phyloP scores from a whole-genome alignment of 2,888 invertebrate genomes.

The Pseudococcus longispinus region DNA sequence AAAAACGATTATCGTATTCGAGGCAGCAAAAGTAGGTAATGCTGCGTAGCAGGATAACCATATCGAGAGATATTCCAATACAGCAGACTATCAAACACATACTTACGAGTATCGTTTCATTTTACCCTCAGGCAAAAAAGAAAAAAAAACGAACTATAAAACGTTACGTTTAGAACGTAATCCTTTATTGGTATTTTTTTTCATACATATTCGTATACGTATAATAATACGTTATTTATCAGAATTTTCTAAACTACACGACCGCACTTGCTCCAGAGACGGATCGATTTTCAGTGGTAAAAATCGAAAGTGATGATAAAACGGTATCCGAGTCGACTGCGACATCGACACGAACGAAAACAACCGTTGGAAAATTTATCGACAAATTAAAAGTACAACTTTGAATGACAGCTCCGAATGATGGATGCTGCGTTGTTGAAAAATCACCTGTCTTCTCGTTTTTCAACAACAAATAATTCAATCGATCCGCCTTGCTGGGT shows the following conservation, averaged over 20 bases:
- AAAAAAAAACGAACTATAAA: neutral
- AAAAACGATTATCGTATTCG: neutral
- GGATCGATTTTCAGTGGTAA: neutral
- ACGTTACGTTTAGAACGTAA: neutral
- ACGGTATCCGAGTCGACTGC: neutral
- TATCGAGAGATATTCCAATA: neutral
- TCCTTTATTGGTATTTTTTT: neutral
- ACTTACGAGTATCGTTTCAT: neutral
- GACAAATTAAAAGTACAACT: slow-evolving; percentile 28
- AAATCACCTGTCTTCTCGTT: slow-evolving; percentile 11
- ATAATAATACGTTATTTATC: neutral
- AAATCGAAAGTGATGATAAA: neutral
- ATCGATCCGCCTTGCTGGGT: neutral
- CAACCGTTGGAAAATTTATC: slow-evolving; percentile 13
- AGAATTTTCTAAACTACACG: neutral
- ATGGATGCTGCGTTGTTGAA: slow-evolving; percentile 8
- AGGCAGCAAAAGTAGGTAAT: too few species aligned
- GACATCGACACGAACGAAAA: neutral
- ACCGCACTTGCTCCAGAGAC: neutral
- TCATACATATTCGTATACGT: neutral
- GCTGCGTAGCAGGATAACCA: too few species aligned
- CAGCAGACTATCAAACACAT: neutral
- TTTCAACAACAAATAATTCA: slow-evolving; percentile 28
- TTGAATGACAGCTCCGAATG: slow-evolving; percentile 21
- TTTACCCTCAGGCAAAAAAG: neutral